Conservation (phyloP, 92 coral and sea anemone genomes). For the Phenganax stokvisi region DNA sequence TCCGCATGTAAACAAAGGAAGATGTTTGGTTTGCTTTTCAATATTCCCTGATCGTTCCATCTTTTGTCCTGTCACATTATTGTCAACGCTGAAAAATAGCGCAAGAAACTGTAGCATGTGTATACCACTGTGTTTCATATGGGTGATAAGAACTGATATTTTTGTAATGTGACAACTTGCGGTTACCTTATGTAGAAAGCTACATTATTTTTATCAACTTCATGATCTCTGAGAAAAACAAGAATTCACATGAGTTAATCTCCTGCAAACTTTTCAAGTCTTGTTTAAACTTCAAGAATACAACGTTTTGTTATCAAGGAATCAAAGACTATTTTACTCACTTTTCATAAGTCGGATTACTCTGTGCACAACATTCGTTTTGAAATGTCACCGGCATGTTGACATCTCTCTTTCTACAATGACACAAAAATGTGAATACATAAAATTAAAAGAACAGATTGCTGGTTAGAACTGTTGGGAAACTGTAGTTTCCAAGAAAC, state of each 20-base stretch:
- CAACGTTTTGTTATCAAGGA: not conserved
- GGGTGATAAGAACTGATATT: too few relatives aligned
- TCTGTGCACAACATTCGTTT: not conserved
- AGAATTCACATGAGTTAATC: not conserved
- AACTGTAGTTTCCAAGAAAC: too few relatives aligned
- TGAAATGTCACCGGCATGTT: not conserved
- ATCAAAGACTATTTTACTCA: not conserved
- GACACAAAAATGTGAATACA: not conserved
- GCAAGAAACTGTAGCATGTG: too few relatives aligned
- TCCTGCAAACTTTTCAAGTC: not conserved
- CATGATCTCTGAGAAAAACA: not conserved
- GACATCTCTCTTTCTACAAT: not conserved
- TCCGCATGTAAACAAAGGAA: too few relatives aligned
- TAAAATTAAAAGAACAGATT: not conserved
- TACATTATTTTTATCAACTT: not conserved
- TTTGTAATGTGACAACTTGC: too few relatives aligned
- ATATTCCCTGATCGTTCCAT: too few relatives aligned
- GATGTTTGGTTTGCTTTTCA: too few relatives aligned
- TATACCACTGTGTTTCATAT: too few relatives aligned
- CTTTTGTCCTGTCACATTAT: too few relatives aligned
- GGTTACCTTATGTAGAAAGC: conserved; percentile 18
- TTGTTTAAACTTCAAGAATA: not conserved
- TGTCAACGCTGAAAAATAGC: too few relatives aligned
- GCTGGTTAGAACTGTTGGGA: not conserved
- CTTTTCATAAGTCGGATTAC: conserved; percentile 22